These are phyloP conservation scores for Palythoa grandis DNA, from an alignment of 92 coral and sea anemone genomes.

Conservation along the genomic window DNA sequence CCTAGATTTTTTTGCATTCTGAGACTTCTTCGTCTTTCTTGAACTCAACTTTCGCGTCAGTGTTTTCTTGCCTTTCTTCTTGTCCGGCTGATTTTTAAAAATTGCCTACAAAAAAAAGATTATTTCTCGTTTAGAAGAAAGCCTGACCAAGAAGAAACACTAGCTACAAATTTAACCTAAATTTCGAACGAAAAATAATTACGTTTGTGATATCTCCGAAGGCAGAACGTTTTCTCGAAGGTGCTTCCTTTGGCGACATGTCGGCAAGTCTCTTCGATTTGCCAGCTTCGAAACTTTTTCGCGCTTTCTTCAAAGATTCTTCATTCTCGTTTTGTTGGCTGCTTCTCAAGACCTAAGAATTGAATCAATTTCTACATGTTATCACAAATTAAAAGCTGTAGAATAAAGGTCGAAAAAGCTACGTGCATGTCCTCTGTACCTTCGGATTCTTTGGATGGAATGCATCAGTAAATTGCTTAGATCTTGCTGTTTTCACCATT, in stretches of 20 bases:
- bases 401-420: background rate
- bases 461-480: constrained; percentile 55
- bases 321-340: constrained; percentile 62
- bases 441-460: constrained; percentile 60
- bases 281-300: constrained; percentile 59
- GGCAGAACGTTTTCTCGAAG: constrained; percentile 90
- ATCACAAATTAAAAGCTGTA: background rate
- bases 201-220: constrained; percentile 97
- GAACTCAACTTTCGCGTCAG: constrained; percentile 22
- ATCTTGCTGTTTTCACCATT: constrained; percentile 77
- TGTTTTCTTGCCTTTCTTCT: constrained; percentile 36
- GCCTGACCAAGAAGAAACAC: too few species aligned
- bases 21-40: constrained; percentile 8
- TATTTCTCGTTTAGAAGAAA: background rate
- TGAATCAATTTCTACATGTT: constrained; percentile 1
- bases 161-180: background rate
- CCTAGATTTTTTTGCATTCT: constrained; percentile 15
- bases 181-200: constrained; percentile 25
- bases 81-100: constrained; percentile 24
- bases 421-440: constrained; percentile 33
- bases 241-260: constrained; percentile 77
- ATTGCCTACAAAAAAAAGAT: constrained; percentile 1
- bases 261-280: constrained; percentile 85
- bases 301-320: constrained; percentile 41
- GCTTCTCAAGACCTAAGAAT: constrained; percentile 43